Conservation (phyloP, 2,797 vertebrate species). For the Falco rusticolus region DNA sequence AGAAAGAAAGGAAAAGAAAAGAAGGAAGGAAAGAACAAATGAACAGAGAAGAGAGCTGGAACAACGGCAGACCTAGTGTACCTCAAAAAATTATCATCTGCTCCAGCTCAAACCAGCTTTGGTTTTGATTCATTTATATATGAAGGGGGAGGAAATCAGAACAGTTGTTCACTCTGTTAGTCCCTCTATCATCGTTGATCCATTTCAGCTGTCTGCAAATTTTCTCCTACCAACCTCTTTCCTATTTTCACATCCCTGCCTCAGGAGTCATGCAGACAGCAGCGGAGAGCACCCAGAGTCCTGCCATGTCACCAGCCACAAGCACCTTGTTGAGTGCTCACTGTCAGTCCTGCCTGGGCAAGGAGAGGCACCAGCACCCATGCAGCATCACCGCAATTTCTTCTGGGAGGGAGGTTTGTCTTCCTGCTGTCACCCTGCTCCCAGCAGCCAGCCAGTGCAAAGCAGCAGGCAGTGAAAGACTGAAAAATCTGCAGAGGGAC, state of each 20-base stretch:
- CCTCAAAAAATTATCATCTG: not conserved
- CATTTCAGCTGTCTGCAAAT: not conserved
- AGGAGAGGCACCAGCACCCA: not conserved
- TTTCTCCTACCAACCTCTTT: not conserved
- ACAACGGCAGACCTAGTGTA: not conserved
- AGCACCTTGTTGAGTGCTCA: not conserved
- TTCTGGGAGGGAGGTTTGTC: not conserved
- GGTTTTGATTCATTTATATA: not conserved
- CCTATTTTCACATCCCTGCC: not conserved
- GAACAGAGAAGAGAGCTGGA: not conserved
- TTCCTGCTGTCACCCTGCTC: not conserved
- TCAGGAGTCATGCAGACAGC: not conserved
- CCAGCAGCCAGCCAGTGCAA: not conserved
- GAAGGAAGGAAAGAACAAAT: fast-evolving
- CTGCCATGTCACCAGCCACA: not conserved
- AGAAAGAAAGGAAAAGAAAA: fast-evolving
- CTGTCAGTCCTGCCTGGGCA: not conserved
- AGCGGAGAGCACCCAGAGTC: not conserved
- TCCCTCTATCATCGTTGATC: not conserved
- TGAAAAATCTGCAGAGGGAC: constrained; percentile 2
- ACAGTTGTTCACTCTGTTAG: not conserved
- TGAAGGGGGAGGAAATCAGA: not conserved
- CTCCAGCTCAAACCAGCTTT: not conserved
- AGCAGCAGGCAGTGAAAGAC: not conserved
- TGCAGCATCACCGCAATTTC: fast-evolving